Evolutionary conservation across 2,113 vertebrate species (phyloP), one percentile per base, ranked within the genome.

Genomic region (Thamnophis sirtalis): DNA sequence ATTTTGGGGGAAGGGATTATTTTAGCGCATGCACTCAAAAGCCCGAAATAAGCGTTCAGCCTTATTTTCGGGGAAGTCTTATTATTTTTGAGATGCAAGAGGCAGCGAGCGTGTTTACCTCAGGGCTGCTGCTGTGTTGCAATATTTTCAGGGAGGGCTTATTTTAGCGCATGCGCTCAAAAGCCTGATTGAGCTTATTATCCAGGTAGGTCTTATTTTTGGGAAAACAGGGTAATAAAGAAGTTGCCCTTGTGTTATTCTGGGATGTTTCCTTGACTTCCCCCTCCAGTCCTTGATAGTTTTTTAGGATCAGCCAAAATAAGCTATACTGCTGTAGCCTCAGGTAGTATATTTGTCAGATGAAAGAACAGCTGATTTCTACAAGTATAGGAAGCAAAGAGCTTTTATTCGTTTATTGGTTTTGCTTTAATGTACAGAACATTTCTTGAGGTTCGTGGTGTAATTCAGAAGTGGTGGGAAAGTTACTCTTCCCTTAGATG

Each of bases 311-410:
- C 73, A 80, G 33, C 73, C 33, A 80, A 80, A 80, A 80, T 80
- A 80, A 80, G 7, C 33, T 80, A 80, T 94, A 87, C 94, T 89
- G 91, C 93, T 86, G 95, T 96, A 84, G n/a, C 96, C 95, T 96
- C 94, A 92, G 95, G 92, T 22, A 96, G 95, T 3, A n/a, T 43
- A 92, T 84, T 93, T 80, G 5, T 3, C n/a, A 55, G 96, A 91
- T 58, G 92, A 95, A 91, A 92, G 92, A 58, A 93, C 15, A 88
- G 92, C 50, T 92, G 93, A 88, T 93, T 93, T 94, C 90, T 90
- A 63, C 90, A 90, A 93, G 73, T 22, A 58, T 85, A 63, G 92
- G 5, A 88, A 48, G 85, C 21, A 88, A 90, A 85, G 21, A 87
- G 48, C 60, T n/a, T 92, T 87, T 85, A 89, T 92, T 89, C 1